Percentiles rank a stretch among this genome's conserved stretches.
Evolutionary conservation across 1,140 invertebrate species (phyloP).

Genomic region (Diuraphis noxia): DNA sequence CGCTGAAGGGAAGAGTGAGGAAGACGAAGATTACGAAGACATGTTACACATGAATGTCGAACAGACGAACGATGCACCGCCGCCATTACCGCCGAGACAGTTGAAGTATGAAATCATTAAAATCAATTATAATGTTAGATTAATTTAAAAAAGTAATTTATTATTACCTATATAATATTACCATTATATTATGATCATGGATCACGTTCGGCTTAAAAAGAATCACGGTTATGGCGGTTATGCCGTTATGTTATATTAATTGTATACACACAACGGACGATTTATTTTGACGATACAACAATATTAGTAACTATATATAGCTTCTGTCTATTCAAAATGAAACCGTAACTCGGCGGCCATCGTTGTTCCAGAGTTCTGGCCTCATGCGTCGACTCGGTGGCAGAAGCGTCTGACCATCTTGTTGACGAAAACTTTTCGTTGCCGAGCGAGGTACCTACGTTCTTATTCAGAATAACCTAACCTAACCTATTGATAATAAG

Average conservation of each 20-base stretch:
- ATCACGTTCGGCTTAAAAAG: neutral
- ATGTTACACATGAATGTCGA: neutral
- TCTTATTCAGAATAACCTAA: no score
- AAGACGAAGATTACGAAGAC: slow-evolving; percentile 28
- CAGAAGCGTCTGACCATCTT: no score
- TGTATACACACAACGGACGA: neutral
- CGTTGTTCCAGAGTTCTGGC: no score
- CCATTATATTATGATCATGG: neutral
- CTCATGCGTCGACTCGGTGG: no score
- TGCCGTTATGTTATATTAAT: neutral
- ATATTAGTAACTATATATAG: no score
- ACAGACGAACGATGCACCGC: neutral
- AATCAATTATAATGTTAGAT: neutral
- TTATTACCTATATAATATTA: no score
- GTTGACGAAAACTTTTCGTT: no score
- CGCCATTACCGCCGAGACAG: slow-evolving; percentile 49
- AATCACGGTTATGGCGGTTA: neutral
- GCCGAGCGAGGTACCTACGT: no score
- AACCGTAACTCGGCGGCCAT: no score
- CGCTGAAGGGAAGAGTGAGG: neutral
- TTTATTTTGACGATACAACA: neutral
- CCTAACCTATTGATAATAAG: neutral
- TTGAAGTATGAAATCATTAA: neutral
- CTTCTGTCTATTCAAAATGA: no score
- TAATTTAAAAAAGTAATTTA: no score